A percentile compares a stretch with the other conserved stretches of the same genome.
Evolutionary conservation across 2,888 invertebrate species (phyloP).

Genomic region (Tanytarsus gracilentus): DNA sequence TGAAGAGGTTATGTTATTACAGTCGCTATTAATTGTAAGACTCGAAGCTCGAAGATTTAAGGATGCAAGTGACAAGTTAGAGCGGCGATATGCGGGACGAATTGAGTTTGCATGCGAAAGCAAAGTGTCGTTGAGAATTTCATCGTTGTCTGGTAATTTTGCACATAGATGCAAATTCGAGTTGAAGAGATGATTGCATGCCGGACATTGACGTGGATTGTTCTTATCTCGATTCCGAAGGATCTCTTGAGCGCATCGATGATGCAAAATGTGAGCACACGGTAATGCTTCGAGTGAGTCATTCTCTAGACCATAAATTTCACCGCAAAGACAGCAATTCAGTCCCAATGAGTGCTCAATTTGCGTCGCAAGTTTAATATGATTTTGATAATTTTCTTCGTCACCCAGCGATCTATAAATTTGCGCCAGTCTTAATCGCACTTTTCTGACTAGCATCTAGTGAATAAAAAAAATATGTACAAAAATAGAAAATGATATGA

Average conservation of each 20-base stretch:
- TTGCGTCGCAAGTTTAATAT: conserved; percentile 53
- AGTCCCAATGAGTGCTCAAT: conserved; percentile 65
- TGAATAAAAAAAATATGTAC: conserved; percentile 29
- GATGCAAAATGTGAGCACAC: conserved; percentile 80
- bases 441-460: conserved; percentile 70
- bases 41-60: conserved; percentile 42
- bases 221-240: conserved; percentile 54
- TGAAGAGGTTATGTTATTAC: conserved; percentile 50
- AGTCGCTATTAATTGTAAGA: conserved; percentile 43
- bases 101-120: conserved; percentile 39
- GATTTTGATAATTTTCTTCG: conserved; percentile 65
- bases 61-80: conserved; percentile 42
- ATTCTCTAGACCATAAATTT: conserved; percentile 62
- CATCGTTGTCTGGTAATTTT: conserved; percentile 30
- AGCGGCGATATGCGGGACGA: conserved; percentile 37
- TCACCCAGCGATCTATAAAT: conserved; percentile 78
- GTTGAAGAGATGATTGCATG: conserved; percentile 58
- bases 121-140: conserved; percentile 33
- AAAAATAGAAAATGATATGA: conserved; percentile 7
- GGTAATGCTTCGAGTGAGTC: conserved; percentile 71
- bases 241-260: conserved; percentile 63
- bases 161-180: conserved; percentile 53
- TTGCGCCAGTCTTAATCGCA: conserved; percentile 65
- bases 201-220: conserved; percentile 58
- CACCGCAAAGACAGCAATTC: conserved; percentile 72